A percentile compares a stretch with the other conserved stretches of the same genome.
Evolutionary conservation across 1,140 invertebrate genomes (phyloP).

Genomic region (Zaprionus ghesquierei): DNA sequence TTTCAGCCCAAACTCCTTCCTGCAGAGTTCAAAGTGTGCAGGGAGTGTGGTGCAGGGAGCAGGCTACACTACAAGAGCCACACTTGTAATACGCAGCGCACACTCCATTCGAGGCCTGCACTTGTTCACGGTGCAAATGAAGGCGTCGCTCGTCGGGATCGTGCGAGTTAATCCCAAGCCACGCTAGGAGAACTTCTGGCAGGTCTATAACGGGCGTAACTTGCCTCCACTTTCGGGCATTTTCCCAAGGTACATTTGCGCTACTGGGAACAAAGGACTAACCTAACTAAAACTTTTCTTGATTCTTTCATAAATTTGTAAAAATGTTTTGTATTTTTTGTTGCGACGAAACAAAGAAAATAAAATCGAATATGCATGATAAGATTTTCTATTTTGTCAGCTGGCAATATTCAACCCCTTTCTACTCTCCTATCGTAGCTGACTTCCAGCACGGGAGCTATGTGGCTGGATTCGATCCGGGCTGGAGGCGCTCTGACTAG

Average conservation of each 20-base stretch:
- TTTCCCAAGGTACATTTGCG: too few species aligned
- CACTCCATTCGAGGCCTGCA: neutral
- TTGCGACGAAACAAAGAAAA: conserved; percentile 4
- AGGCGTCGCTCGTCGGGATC: neutral
- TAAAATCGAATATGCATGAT: conserved; percentile 5
- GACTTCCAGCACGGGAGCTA: neutral
- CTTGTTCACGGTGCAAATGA: neutral
- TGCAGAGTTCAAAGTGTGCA: neutral
- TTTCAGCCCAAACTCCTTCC: neutral
- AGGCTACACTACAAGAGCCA: neutral
- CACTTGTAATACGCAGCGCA: neutral
- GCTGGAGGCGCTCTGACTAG: conserved; percentile 24
- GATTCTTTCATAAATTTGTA: neutral
- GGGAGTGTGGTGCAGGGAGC: neutral
- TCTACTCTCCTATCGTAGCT: neutral
- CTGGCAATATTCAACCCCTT: conserved; percentile 8
- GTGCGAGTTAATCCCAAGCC: neutral
- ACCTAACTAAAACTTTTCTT: neutral
- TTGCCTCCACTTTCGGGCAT: too few species aligned
- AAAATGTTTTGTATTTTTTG: neutral
- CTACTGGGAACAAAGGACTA: too few species aligned
- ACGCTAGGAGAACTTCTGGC: neutral
- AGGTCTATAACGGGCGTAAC: too few species aligned
- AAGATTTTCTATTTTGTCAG: conserved; percentile 32
- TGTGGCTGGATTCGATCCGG: neutral